phyloP scores from a whole-genome alignment of 2,797 vertebrate species.

The Anisognathus igniventris region DNA sequence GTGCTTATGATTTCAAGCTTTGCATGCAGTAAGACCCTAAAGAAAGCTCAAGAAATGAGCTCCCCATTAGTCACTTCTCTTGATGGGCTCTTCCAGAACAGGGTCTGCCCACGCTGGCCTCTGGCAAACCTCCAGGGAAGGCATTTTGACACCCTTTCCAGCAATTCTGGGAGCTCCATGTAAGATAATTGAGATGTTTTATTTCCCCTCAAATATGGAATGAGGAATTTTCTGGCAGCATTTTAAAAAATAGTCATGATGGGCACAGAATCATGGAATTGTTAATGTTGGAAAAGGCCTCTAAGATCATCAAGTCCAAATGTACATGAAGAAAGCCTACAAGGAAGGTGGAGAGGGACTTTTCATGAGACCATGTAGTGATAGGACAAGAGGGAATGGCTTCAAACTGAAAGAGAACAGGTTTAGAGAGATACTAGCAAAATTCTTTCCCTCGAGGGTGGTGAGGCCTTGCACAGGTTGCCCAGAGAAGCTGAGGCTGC shows the following conservation, averaged over 20 bases:
- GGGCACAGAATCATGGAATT: neutral
- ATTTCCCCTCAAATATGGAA: neutral
- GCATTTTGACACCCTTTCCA: neutral
- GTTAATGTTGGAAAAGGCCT: neutral
- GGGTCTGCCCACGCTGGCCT: neutral
- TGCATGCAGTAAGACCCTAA: slow-evolving; percentile 1
- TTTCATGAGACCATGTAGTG: accelerated
- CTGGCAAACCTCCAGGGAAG: neutral
- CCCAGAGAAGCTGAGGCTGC: neutral
- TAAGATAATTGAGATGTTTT: neutral
- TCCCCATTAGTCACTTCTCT: neutral
- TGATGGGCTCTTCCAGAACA: neutral
- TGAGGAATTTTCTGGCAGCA: neutral
- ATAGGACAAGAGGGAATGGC: neutral
- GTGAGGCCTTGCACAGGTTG: accelerated
- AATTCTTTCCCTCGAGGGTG: neutral
- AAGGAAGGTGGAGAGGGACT: neutral
- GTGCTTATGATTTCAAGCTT: slow-evolving; percentile 27
- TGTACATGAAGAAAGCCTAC: accelerated
- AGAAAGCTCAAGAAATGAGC: slow-evolving; percentile 13
- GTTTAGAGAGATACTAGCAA: neutral
- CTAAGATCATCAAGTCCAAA: neutral
- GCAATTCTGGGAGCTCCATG: accelerated
- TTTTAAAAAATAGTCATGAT: accelerated
- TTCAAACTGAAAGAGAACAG: neutral